Evolutionary conservation across 2,113 vertebrate species (phyloP).

Genomic region (Xiphophorus maculatus): DNA sequence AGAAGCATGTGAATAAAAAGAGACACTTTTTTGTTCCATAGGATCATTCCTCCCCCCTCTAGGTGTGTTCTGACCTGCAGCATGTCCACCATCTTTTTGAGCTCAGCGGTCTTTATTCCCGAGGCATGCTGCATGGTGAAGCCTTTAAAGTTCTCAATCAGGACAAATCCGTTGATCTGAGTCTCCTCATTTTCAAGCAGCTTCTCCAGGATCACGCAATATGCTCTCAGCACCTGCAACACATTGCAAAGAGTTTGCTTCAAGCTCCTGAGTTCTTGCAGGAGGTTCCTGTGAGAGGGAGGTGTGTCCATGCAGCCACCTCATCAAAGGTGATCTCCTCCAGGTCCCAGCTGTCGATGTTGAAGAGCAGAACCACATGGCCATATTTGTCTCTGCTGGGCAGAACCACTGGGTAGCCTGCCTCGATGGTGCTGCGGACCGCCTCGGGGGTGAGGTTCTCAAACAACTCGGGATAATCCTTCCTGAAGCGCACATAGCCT

Average conservation of each 20-base stretch:
- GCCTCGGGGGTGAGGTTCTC: constrained; percentile 90
- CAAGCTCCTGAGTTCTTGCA: background rate
- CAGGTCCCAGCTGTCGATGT: constrained; percentile 96
- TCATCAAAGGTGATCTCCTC: constrained; percentile 98
- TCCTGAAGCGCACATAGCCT: constrained; percentile 95
- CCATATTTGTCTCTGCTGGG: constrained; percentile 90
- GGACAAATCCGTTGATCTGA: constrained; percentile 97
- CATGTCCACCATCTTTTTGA: constrained; percentile 99
- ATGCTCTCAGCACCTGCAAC: constrained; percentile 90
- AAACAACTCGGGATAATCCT: constrained; percentile 94
- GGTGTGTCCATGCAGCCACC: constrained; percentile 64
- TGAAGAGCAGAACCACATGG: constrained; percentile 94
- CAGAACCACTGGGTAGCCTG: constrained; percentile 93
- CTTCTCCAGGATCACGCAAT: constrained; percentile 95
- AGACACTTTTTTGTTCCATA: background rate
- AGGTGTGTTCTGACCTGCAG: constrained; percentile 85
- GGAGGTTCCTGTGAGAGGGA: background rate
- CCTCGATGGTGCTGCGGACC: constrained; percentile 93
- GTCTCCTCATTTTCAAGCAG: constrained; percentile 96
- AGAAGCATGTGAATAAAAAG: background rate
- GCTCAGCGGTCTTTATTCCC: constrained; percentile 90
- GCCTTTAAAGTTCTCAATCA: constrained; percentile 96
- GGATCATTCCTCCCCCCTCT: background rate
- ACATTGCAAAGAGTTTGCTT: background rate
- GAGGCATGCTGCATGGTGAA: constrained; percentile 98